Conservation (phyloP, 2,113 vertebrate species). For the Zosterops japonicus region DNA sequence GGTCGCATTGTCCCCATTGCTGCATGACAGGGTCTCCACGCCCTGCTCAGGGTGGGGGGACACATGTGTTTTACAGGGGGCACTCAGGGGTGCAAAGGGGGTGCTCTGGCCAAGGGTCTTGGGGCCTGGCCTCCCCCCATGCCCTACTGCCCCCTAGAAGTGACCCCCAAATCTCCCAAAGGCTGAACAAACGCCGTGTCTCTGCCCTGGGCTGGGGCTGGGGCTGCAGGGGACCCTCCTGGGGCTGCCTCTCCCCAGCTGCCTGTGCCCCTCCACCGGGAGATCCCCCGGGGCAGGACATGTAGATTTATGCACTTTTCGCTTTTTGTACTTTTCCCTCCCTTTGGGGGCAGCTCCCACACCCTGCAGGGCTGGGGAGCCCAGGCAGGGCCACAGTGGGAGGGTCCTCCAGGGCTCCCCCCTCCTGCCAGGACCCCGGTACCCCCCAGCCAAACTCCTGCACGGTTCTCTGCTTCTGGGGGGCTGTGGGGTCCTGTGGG, state of each 20-base stretch:
- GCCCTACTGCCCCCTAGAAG: background rate
- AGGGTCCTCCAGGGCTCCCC: background rate
- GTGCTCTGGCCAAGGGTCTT: background rate
- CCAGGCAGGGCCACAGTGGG: background rate
- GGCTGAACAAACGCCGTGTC: background rate
- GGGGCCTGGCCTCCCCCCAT: background rate
- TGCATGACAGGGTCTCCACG: background rate
- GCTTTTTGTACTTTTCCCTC: conserved; percentile 46
- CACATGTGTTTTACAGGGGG: background rate
- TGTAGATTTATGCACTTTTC: conserved; percentile 38
- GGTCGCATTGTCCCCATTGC: background rate
- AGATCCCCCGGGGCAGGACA: background rate
- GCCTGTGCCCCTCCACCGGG: background rate
- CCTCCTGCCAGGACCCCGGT: background rate
- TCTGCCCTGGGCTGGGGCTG: background rate
- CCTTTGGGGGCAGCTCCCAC: background rate
- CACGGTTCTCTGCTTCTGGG: background rate
- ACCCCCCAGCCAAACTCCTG: background rate
- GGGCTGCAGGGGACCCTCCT: background rate
- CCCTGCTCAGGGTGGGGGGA: background rate
- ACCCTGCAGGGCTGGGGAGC: background rate
- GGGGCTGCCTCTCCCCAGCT: background rate
- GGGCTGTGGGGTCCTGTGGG: background rate
- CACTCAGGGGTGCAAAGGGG: background rate
- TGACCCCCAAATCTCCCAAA: background rate